Base-by-base conservation (phyloP, 2,113 vertebrate species). In the Pollachius pollachius region DNA sequence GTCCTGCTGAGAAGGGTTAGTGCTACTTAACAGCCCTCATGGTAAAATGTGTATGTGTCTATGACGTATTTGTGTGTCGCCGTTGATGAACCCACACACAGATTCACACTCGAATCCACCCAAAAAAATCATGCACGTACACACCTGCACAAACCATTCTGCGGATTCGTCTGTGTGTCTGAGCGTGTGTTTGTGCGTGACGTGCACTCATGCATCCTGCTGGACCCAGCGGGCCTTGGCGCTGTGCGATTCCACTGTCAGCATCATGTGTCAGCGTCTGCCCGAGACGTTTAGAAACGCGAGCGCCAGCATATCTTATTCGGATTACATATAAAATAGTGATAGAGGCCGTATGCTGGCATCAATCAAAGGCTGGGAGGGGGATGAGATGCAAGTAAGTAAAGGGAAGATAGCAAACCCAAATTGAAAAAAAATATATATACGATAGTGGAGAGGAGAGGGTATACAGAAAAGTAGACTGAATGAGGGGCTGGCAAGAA, bases 311-410 rank as follows among this genome's bases (percentile, higher is more conserved):
- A 88, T 88, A 88, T 90, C 82, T 90, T 88, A 90, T 88, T 87
- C 85, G 83, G 89, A 90, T 89, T 88, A 88, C 88, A 78, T 88
- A 85, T 86, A 90, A 90, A 85, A 86, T 83, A 90, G 83, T 84
- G 83, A 88, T 84, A 73, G 83, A 83, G 79, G 79, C 79, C 75
- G 78, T 87, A 84, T 82, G 80, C 82, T 87, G 58, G 70, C 84
- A 88, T 89, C 83, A 86, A 84, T 89, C 88, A 88, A 48, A 48
- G 12, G 64, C 67, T 57, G 65, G 16, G 9, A 63, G 37, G 52
- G 63, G 48, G 68, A 27, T 57, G 64, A 74, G 60, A 69, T 0
- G 0, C 66, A 68, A 62, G 69, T 61, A 72, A 62, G 12, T 62
- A 9, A 73, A 75, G 56, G 72, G 60, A 25, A 52, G 3, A 27